Evolutionary conservation across 64 coral and sea anemone species (phyloP).

Genomic region (Hydrozoanthus tunicans): DNA sequence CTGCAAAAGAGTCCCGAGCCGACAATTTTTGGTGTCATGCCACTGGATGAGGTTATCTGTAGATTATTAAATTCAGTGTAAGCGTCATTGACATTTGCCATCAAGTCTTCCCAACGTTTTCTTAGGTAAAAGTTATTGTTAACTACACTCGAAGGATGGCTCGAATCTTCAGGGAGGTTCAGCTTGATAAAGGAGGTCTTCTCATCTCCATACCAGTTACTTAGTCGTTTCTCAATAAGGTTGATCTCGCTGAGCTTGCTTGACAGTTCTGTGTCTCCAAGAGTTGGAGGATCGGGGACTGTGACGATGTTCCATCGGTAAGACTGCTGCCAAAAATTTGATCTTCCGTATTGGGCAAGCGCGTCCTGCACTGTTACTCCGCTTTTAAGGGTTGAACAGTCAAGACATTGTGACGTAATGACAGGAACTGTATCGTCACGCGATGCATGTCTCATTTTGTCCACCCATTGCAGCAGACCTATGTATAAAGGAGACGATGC

Average conservation of each 20-base stretch:
- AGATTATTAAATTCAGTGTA: background rate
- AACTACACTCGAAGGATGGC: background rate
- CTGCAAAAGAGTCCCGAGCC: background rate
- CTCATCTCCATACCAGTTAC: slow-evolving; percentile 31
- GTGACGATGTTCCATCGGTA: slow-evolving; percentile 33
- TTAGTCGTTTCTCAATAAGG: slow-evolving; percentile 21
- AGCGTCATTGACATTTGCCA: background rate
- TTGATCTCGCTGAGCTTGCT: background rate
- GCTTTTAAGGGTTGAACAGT: background rate
- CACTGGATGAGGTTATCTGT: background rate
- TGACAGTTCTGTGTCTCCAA: background rate
- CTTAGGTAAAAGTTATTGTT: slow-evolving; percentile 24
- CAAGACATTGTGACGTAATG: slow-evolving; percentile 11
- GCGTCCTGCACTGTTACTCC: background rate
- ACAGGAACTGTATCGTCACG: slow-evolving; percentile 62
- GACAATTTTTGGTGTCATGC: background rate
- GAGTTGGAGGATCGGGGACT: background rate
- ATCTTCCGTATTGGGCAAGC: background rate
- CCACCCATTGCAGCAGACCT: slow-evolving; percentile 47
- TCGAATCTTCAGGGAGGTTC: background rate
- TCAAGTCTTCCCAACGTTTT: background rate
- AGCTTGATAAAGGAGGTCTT: background rate
- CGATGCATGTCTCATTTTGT: background rate
- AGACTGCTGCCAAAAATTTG: background rate
- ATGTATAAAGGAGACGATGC: slow-evolving; percentile 1